Evolutionary conservation across 2,113 vertebrate species (phyloP).

Genomic region (Pseudonaja textilis): DNA sequence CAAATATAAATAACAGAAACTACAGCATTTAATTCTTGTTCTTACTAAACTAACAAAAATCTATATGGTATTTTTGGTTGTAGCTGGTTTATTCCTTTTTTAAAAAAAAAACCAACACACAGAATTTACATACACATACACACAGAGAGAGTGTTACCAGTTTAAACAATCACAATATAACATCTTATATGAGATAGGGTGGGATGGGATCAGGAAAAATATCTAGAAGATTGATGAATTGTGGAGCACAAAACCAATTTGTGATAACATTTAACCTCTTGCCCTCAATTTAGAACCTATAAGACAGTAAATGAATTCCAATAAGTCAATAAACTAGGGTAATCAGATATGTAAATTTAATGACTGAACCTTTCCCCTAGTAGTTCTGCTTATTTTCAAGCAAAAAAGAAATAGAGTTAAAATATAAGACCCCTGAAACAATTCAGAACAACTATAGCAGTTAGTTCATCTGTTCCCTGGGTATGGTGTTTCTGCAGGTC

Average conservation of each 20-base stretch:
- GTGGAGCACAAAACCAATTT: conserved; percentile 62
- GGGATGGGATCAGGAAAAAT: neutral
- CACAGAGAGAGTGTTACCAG: neutral
- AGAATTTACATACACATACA: fast-evolving
- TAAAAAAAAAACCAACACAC: fast-evolving
- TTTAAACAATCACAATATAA: neutral
- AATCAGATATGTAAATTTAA: conserved; percentile 55
- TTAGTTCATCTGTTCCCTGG: conserved; percentile 43
- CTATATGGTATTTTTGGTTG: neutral
- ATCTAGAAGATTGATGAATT: conserved; percentile 54
- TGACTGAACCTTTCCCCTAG: conserved; percentile 52
- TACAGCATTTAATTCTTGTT: neutral
- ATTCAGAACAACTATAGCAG: conserved; percentile 36
- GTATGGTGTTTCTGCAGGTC: conserved; percentile 20
- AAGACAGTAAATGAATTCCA: conserved; percentile 58
- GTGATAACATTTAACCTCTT: conserved; percentile 68
- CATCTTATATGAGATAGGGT: neutral
- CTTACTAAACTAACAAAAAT: neutral
- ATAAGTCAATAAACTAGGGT: conserved; percentile 53
- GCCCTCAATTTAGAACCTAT: conserved; percentile 61
- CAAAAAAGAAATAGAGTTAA: conserved; percentile 44
- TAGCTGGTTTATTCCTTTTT: neutral
- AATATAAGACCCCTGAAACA: conserved; percentile 30
- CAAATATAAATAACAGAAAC: neutral
- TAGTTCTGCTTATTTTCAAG: conserved; percentile 47